These are phyloP conservation scores for Chroicocephalus ridibundus DNA, from an alignment of 2,113 vertebrate genomes.

Conservation along the genomic window DNA sequence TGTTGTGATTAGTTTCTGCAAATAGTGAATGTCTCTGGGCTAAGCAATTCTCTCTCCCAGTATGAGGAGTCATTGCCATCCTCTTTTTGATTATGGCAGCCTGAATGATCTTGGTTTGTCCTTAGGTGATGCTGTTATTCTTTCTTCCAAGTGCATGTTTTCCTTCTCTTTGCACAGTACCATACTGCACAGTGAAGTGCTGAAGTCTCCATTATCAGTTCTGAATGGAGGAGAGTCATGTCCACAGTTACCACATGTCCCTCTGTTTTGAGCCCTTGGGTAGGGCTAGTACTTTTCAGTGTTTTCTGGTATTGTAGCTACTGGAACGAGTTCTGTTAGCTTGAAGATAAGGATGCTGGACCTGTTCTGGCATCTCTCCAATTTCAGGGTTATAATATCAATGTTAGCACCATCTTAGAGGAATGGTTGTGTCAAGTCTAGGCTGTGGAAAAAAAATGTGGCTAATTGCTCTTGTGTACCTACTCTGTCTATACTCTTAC, in stretches of 20 bases:
- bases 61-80: not conserved
- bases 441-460: not conserved
- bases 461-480: not conserved
- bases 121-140: not conserved
- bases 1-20: slow-evolving; percentile 36
- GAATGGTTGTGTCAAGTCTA: not conserved
- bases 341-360: not conserved
- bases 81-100: not conserved
- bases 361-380: not conserved
- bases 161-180: not conserved
- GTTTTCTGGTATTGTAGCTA: not conserved
- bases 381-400: not conserved
- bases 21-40: slow-evolving; percentile 3
- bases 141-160: not conserved
- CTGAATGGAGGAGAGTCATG: not conserved
- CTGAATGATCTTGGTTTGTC: not conserved
- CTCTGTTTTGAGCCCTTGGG: not conserved
- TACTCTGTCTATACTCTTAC: not conserved
- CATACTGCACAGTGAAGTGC: not conserved
- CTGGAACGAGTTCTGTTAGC: not conserved
- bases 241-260: not conserved
- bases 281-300: not conserved
- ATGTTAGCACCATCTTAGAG: not conserved
- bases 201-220: slow-evolving; percentile 12
- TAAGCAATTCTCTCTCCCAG: slow-evolving; percentile 7